Conservation (phyloP, 2,797 vertebrate species). For the Synanceia verrucosa region DNA sequence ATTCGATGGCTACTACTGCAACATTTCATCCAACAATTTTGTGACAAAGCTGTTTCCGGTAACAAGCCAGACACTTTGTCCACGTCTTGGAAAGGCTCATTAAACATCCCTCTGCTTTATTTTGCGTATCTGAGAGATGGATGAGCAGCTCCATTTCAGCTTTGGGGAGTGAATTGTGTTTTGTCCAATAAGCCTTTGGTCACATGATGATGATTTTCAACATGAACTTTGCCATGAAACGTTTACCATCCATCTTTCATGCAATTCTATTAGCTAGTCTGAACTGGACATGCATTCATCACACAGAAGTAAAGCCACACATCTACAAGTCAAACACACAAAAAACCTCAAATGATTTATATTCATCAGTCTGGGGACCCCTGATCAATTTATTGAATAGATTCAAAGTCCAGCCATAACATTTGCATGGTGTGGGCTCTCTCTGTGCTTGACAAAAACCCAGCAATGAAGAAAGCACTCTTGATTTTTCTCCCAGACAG, state of each 20-base stretch:
- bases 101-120: constrained; percentile 11
- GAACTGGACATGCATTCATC: constrained; percentile 49
- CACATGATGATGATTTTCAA: constrained; percentile 18
- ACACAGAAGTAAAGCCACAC: constrained; percentile 32
- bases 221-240: constrained; percentile 29
- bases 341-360: constrained; percentile 38
- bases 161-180: background rate
- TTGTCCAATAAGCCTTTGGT: constrained; percentile 1
- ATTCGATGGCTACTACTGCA: background rate
- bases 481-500: constrained; percentile 37
- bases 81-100: constrained; percentile 25
- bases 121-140: constrained; percentile 32
- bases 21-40: background rate
- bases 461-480: constrained; percentile 29
- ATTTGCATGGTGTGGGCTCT: constrained; percentile 37
- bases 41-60: background rate
- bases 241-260: constrained; percentile 54
- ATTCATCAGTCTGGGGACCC: constrained; percentile 33
- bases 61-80: background rate
- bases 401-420: constrained; percentile 22
- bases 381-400: constrained; percentile 41
- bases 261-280: constrained; percentile 53
- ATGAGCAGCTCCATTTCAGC: constrained; percentile 4
- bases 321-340: constrained; percentile 25
- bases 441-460: constrained; percentile 26